Evolutionary conservation across 1,140 invertebrate genomes (phyloP).

Genomic region (Drosophila sechellia): DNA sequence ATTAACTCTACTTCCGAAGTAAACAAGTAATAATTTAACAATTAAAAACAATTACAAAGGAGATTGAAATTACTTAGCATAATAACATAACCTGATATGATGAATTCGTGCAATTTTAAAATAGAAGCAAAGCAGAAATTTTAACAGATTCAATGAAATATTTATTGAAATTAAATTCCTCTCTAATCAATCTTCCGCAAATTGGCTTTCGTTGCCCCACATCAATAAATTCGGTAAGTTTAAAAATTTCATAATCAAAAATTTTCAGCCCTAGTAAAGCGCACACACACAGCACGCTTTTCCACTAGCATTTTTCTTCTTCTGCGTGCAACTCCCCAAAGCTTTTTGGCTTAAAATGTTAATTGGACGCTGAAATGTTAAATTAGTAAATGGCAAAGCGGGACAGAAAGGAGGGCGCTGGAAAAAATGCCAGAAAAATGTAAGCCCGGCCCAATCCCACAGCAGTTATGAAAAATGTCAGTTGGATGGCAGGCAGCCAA

Average conservation of each 20-base stretch:
- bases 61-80: too few relatives aligned
- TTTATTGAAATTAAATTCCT: slow-evolving; percentile 18
- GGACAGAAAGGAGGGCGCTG: slow-evolving; percentile 11
- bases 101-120: not conserved
- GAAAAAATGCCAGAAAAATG: slow-evolving; percentile 41
- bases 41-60: too few relatives aligned
- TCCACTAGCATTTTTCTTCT: not conserved
- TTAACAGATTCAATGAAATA: not conserved
- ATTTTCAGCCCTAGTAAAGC: slow-evolving; percentile 34
- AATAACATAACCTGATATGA: too few relatives aligned
- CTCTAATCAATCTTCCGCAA: slow-evolving; percentile 4
- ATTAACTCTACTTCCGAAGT: too few relatives aligned
- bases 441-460: slow-evolving; percentile 14
- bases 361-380: slow-evolving; percentile 76
- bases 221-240: slow-evolving; percentile 4
- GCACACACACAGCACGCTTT: slow-evolving; percentile 6
- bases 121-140: not conserved
- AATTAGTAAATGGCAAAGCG: slow-evolving; percentile 57
- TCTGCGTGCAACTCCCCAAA: slow-evolving; percentile 33
- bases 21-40: too few relatives aligned
- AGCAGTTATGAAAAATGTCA: slow-evolving; percentile 51
- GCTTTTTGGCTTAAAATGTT: slow-evolving; percentile 70
- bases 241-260: slow-evolving; percentile 68
- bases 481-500: slow-evolving; percentile 63
- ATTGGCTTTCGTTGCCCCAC: not conserved